A percentile compares a stretch with the other conserved stretches of the same genome.
These are phyloP conservation scores for Sebastiscus tertius DNA, from an alignment of 2,797 vertebrate genomes.

Conservation along the genomic window DNA sequence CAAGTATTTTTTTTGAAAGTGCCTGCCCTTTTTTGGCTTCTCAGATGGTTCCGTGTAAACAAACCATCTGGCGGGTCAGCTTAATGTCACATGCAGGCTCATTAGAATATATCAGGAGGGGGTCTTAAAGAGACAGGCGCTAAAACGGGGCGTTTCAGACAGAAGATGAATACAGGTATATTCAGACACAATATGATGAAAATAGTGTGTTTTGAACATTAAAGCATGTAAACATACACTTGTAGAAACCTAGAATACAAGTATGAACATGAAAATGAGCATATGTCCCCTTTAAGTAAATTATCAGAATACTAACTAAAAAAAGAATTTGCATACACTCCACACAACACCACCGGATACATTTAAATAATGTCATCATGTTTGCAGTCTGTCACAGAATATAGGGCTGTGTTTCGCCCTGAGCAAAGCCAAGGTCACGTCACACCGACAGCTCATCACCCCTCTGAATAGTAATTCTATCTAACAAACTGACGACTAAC, in stretches of 20 bases:
- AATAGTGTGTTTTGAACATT: neutral
- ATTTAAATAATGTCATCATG: constrained; percentile 36
- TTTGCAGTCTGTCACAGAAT: constrained; percentile 42
- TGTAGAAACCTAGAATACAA: neutral
- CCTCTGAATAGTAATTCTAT: constrained; percentile 54
- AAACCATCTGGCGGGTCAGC: too few relatives aligned
- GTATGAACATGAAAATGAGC: too few relatives aligned
- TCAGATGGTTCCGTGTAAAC: too few relatives aligned
- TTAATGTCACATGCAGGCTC: too few relatives aligned
- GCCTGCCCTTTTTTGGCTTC: too few relatives aligned
- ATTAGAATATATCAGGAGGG: too few relatives aligned
- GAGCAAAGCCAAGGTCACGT: constrained; percentile 47
- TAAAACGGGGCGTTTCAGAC: too few relatives aligned
- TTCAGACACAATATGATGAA: neutral
- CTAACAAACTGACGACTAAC: constrained; percentile 56
- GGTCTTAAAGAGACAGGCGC: too few relatives aligned
- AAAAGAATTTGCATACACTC: neutral
- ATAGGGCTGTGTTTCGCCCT: constrained; percentile 7
- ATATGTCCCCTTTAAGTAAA: neutral
- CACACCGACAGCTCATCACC: constrained; percentile 58
- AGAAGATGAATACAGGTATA: neutral
- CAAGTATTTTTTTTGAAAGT: too few relatives aligned
- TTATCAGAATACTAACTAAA: neutral
- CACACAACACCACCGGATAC: neutral
- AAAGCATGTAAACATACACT: neutral